Evolutionary conservation across 2,113 vertebrate genomes (phyloP).

Genomic region (Telmatochromis sp.): DNA sequence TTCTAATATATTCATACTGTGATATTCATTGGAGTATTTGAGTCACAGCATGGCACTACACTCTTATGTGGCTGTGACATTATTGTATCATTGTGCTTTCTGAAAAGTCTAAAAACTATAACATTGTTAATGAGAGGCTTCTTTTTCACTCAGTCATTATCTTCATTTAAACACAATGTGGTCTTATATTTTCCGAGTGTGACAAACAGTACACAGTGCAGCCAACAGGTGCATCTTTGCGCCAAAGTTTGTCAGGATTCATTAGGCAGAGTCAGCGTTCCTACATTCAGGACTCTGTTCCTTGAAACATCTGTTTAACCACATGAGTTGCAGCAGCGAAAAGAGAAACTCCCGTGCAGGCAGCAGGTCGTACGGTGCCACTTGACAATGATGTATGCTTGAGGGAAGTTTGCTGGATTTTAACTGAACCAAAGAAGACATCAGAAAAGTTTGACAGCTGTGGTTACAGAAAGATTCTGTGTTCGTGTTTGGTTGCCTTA

Average conservation of each 20-base stretch:
- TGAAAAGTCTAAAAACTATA: not conserved
- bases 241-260: not conserved
- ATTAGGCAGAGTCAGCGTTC: not conserved
- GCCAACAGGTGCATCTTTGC: not conserved
- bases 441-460: not conserved
- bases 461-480: not conserved
- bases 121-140: not conserved
- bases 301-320: not conserved
- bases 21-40: not conserved
- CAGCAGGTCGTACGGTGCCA: not conserved
- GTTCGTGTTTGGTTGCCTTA: not conserved
- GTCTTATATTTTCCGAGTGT: not conserved
- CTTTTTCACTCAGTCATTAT: not conserved
- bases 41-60: not conserved
- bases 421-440: not conserved
- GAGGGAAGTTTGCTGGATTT: not conserved
- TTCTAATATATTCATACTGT: not conserved
- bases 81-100: not conserved
- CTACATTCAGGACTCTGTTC: not conserved
- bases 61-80: not conserved
- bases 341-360: not conserved
- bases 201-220: not conserved
- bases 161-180: not conserved
- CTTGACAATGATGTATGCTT: slow-evolving; percentile 26
- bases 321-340: not conserved